phyloP scores from a whole-genome alignment of 2,888 invertebrate genomes.

The Steinernema scapterisci region DNA sequence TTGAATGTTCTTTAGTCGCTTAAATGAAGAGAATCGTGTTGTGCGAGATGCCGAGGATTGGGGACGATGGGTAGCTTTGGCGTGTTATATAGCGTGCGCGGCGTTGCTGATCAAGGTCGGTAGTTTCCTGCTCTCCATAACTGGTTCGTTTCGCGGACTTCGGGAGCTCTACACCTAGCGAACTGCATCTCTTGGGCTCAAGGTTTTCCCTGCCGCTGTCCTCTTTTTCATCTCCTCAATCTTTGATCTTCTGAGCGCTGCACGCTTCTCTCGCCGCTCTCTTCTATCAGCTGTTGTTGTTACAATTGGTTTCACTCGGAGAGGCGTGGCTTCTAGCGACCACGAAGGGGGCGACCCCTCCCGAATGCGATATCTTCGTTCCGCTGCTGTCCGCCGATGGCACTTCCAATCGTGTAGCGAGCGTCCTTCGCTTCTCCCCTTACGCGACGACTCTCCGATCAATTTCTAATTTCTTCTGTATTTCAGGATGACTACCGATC shows the following conservation, averaged over 20 bases:
- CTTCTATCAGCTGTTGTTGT: slow-evolving; percentile 23
- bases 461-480: slow-evolving; percentile 3
- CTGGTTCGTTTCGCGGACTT: neutral
- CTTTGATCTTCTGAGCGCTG: slow-evolving; percentile 20
- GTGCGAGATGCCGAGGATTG: too few species aligned
- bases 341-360: neutral
- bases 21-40: neutral
- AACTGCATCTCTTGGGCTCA: neutral
- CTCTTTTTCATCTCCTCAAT: neutral
- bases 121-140: too few species aligned
- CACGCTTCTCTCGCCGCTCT: slow-evolving; percentile 5
- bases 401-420: neutral
- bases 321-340: neutral
- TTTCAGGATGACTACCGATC: slow-evolving; percentile 54
- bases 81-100: too few species aligned
- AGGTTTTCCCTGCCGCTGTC: neutral
- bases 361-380: slow-evolving; percentile 17
- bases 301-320: slow-evolving; percentile 3
- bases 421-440: neutral
- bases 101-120: slow-evolving; percentile 7
- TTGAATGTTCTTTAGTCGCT: neutral
- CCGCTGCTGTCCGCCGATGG: slow-evolving; percentile 21
- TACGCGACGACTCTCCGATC: neutral
- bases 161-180: neutral
- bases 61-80: too few species aligned